Conservation (phyloP, 2,113 vertebrate genomes). For the Tachuris rubrigastra region DNA sequence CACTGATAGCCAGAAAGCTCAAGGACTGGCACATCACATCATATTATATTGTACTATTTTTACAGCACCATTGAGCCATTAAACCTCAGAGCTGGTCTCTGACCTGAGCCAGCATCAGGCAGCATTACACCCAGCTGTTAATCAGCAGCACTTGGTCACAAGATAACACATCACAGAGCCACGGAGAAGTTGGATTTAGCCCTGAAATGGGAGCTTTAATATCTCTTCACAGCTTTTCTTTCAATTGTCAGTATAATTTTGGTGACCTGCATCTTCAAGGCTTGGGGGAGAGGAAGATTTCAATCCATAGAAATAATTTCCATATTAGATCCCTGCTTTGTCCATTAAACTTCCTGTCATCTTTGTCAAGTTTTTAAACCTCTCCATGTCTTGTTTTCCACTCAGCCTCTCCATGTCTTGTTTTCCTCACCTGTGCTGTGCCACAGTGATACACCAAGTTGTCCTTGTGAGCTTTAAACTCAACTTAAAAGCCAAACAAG, state of each 20-base stretch:
- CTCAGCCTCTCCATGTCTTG: neutral
- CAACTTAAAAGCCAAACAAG: neutral
- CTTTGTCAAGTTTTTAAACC: neutral
- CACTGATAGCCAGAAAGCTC: neutral
- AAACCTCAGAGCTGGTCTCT: neutral
- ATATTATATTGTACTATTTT: rapidly evolving
- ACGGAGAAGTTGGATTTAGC: neutral
- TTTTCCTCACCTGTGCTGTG: neutral
- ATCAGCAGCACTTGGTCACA: neutral
- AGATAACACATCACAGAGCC: neutral
- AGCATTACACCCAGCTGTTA: neutral
- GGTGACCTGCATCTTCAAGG: neutral
- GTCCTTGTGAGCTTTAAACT: neutral
- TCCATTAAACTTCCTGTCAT: neutral
- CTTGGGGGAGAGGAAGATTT: neutral
- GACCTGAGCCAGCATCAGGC: neutral
- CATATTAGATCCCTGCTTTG: neutral
- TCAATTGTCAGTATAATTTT: neutral
- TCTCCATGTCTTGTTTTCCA: too few relatives aligned
- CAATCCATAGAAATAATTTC: neutral
- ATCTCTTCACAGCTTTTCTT: neutral
- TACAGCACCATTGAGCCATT: rapidly evolving
- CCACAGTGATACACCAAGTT: rapidly evolving
- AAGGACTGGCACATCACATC: neutral
- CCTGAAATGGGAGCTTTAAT: neutral